Conservation (phyloP, 2,888 invertebrate species). For the Ichneumoninae sp. region DNA sequence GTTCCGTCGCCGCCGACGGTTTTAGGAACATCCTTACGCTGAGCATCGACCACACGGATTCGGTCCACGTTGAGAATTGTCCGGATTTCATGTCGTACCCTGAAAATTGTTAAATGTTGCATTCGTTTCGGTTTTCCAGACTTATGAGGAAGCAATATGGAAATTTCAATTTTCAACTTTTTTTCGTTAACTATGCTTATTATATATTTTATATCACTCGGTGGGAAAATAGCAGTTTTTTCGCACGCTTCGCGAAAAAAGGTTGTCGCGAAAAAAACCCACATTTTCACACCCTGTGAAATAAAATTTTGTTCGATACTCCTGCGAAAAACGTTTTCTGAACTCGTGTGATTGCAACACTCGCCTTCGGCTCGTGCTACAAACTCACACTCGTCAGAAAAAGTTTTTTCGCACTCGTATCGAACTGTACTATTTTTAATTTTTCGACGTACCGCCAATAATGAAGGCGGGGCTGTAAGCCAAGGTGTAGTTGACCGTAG, state of each 20-base stretch:
- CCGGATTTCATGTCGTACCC: constrained; percentile 92
- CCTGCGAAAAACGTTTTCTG: too few species aligned
- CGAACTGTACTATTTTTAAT: neutral
- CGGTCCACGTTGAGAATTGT: constrained; percentile 94
- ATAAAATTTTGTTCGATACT: too few species aligned
- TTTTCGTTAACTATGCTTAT: neutral
- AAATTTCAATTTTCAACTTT: neutral
- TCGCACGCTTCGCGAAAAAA: too few species aligned
- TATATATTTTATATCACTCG: too few species aligned
- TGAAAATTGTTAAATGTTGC: constrained; percentile 79
- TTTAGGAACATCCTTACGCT: constrained; percentile 92
- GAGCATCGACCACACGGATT: constrained; percentile 92
- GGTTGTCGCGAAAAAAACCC: too few species aligned
- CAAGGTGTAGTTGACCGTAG: constrained; percentile 90
- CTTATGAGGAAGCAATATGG: too few species aligned
- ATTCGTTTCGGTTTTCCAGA: neutral
- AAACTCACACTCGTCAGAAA: too few species aligned
- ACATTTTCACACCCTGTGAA: too few species aligned
- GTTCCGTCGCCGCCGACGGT: constrained; percentile 88
- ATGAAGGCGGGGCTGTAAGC: constrained; percentile 94
- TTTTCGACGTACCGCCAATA: constrained; percentile 86
- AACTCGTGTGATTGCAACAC: too few species aligned
- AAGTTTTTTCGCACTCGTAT: too few species aligned
- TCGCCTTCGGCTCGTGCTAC: too few species aligned
- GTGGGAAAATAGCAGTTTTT: too few species aligned